A percentile compares a stretch with the other conserved stretches of the same genome.
These are phyloP conservation scores for Scrobipalpa atriplicella DNA, from an alignment of 2,888 invertebrate genomes.

Conservation along the genomic window DNA sequence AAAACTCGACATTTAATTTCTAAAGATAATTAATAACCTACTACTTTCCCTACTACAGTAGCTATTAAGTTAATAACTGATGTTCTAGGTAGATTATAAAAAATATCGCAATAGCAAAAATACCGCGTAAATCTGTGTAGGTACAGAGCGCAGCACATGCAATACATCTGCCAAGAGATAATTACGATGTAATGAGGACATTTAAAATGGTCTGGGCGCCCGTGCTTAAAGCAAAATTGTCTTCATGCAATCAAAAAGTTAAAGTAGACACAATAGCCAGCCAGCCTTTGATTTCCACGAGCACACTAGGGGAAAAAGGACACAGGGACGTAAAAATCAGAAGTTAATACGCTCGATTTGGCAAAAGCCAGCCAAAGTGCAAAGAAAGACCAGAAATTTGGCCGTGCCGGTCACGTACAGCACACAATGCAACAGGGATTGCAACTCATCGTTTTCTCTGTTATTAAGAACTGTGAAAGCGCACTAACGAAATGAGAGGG, in stretches of 20 bases:
- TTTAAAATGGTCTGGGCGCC: too few relatives aligned
- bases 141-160: too few relatives aligned
- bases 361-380: background rate
- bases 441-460: conserved; percentile 56
- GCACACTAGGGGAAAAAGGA: background rate
- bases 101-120: too few relatives aligned
- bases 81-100: too few relatives aligned
- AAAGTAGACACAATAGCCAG: background rate
- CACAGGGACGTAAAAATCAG: conserved; percentile 2
- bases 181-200: too few relatives aligned
- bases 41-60: too few relatives aligned
- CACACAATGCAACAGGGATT: conserved; percentile 44
- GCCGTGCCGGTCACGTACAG: conserved; percentile 18
- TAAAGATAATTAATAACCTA: too few relatives aligned
- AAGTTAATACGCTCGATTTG: background rate
- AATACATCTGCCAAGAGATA: too few relatives aligned
- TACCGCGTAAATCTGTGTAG: too few relatives aligned
- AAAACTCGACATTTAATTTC: too few relatives aligned
- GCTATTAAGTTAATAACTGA: too few relatives aligned
- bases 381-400: background rate
- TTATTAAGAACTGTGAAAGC: conserved; percentile 61
- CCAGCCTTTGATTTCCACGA: background rate
- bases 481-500: conserved; percentile 61
- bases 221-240: too few relatives aligned
- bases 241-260: background rate